Evolutionary conservation across 2,888 invertebrate genomes (phyloP).

Genomic region (Melanophora roralis): DNA sequence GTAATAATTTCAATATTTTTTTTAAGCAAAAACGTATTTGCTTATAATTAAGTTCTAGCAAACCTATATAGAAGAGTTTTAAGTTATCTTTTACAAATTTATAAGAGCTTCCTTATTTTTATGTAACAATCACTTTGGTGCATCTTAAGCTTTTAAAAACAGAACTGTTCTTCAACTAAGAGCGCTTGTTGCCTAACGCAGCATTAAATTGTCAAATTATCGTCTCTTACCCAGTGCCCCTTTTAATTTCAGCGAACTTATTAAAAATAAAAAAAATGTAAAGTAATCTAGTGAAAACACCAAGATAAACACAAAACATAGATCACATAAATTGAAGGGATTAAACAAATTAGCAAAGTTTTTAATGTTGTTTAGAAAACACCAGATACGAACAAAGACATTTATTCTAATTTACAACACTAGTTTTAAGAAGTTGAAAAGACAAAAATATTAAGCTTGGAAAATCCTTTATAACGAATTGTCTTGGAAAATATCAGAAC

Average conservation of each 20-base stretch:
- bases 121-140: too few relatives aligned
- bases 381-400: constrained; percentile 3
- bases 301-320: constrained; percentile 1
- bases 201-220: constrained; percentile 38
- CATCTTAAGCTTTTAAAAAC: too few relatives aligned
- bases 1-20: too few relatives aligned
- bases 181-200: too few relatives aligned
- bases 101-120: too few relatives aligned
- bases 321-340: constrained; percentile 58
- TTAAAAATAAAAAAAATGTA: background rate
- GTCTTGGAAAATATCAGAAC: constrained; percentile 30
- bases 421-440: background rate
- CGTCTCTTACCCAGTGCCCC: background rate
- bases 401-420: background rate
- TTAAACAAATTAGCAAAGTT: constrained; percentile 58
- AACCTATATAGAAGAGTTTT: too few relatives aligned
- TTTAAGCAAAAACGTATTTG: too few relatives aligned
- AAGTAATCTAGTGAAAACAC: constrained; percentile 14
- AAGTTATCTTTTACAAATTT: too few relatives aligned
- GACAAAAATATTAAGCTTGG: constrained; percentile 2
- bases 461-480: constrained; percentile 56
- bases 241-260: background rate
- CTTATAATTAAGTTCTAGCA: too few relatives aligned
- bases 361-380: background rate
- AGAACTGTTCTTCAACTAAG: background rate